These are phyloP conservation scores for Cebidichthys violaceus DNA, from an alignment of 2,113 vertebrate genomes.

Conservation along the genomic window DNA sequence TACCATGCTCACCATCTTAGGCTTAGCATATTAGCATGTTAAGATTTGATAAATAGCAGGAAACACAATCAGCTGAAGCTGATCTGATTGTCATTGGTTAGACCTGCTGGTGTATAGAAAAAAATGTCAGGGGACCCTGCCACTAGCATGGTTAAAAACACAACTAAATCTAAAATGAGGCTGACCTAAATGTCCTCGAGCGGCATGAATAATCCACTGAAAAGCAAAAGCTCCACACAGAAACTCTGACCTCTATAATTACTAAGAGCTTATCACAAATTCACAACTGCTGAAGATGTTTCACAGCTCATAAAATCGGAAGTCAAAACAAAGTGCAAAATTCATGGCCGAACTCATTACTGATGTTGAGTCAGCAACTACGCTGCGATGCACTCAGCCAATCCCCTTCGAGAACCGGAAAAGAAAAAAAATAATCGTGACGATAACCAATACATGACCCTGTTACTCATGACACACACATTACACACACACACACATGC, in stretches of 20 bases:
- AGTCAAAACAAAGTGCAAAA: slow-evolving; percentile 48
- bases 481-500: not conserved
- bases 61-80: not conserved
- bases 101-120: not conserved
- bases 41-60: not conserved
- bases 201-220: not conserved
- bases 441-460: slow-evolving; percentile 42
- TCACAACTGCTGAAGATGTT: slow-evolving; percentile 48
- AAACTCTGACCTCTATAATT: slow-evolving; percentile 21
- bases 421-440: not conserved
- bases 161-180: not conserved
- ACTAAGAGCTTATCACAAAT: slow-evolving; percentile 14
- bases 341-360: slow-evolving; percentile 18
- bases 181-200: not conserved
- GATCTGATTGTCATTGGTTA: not conserved
- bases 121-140: not conserved
- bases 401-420: slow-evolving; percentile 5
- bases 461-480: slow-evolving; percentile 5
- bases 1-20: not conserved
- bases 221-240: not conserved
- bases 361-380: slow-evolving; percentile 51
- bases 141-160: not conserved
- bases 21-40: not conserved
- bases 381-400: slow-evolving; percentile 9
- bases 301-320: slow-evolving; percentile 49